These are phyloP conservation scores for Pteropus rufus DNA, from an alignment of 2,797 vertebrate genomes.

Conservation along the genomic window DNA sequence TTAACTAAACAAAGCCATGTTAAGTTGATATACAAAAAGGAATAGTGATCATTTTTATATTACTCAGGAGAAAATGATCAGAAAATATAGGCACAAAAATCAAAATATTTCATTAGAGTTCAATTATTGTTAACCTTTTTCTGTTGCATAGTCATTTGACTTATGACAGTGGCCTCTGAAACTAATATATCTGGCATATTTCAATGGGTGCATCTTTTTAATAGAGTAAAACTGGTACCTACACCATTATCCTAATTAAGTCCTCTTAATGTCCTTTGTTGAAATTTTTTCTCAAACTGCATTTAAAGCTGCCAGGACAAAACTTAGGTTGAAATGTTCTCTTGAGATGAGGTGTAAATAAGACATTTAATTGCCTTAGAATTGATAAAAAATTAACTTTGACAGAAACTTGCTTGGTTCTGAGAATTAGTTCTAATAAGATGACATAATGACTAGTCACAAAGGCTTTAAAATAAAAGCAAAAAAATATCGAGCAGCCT, in stretches of 20 bases:
- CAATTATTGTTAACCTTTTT: background rate
- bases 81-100: background rate
- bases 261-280: background rate
- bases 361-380: background rate
- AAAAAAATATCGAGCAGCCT: background rate
- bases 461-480: background rate
- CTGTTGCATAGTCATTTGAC: background rate
- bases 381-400: background rate
- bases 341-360: background rate
- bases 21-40: background rate
- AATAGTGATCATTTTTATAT: background rate
- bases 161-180: background rate
- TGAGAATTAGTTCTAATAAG: background rate
- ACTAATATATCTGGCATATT: background rate
- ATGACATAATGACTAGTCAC: background rate
- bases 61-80: background rate
- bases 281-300: background rate
- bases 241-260: background rate
- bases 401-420: background rate
- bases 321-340: background rate
- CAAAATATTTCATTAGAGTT: background rate
- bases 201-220: background rate
- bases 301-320: background rate
- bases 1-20: background rate
- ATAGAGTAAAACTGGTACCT: background rate